phyloP scores from a whole-genome alignment of 1,140 invertebrate genomes.

The Lutraria rhynchaena region DNA sequence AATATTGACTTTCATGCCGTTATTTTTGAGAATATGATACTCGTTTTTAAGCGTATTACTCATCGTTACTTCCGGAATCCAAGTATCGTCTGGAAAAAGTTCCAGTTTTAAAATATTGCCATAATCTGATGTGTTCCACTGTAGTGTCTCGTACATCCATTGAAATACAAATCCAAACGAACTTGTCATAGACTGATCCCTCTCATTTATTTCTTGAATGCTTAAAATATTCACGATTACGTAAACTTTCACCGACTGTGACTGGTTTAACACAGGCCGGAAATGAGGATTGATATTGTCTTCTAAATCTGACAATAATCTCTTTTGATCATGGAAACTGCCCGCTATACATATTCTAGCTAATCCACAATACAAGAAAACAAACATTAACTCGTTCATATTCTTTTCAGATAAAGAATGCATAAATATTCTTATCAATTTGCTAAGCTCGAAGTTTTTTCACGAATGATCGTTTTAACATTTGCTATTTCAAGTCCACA shows the following conservation, averaged over 20 bases:
- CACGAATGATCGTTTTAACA: no score
- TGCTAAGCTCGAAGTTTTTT: no score
- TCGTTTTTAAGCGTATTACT: slow-evolving; percentile 14
- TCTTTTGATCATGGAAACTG: no score
- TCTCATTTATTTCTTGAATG: slow-evolving; percentile 33
- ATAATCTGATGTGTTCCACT: slow-evolving; percentile 13
- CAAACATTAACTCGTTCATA: no score
- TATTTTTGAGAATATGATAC: neutral
- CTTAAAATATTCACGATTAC: neutral
- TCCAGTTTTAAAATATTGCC: neutral
- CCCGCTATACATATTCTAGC: no score
- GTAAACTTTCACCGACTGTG: neutral
- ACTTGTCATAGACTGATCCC: slow-evolving; percentile 16
- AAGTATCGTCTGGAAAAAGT: neutral
- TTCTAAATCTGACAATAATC: no score
- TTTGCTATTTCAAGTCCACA: no score
- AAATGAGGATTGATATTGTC: neutral
- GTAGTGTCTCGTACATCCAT: slow-evolving; percentile 40
- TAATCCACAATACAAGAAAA: no score
- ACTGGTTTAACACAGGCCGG: slow-evolving; percentile 9
- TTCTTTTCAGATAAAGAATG: no score
- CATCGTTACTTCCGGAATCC: slow-evolving; percentile 40
- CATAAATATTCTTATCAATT: no score
- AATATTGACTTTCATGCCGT: neutral
- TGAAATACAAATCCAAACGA: neutral